Base-by-base conservation (phyloP, 2,113 vertebrate genomes). In the Syrrhaptes paradoxus region DNA sequence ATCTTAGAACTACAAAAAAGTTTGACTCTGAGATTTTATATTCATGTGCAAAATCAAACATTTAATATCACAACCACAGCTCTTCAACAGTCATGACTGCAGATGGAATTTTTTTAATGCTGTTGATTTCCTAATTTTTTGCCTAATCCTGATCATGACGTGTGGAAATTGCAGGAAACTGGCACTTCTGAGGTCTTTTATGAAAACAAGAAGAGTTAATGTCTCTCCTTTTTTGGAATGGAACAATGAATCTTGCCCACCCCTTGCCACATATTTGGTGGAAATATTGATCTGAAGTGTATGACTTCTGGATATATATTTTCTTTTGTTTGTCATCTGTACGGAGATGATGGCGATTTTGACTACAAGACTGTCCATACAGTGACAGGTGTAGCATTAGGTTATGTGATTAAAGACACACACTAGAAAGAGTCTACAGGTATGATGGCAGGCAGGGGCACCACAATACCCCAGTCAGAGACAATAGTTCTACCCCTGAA, bases 321-420 rank as follows among this genome's bases (percentile, higher is more conserved):
- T 81, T 76, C 19, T 70, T 66, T 17, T 80, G 3, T 34, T 70
- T 68, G 8, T 57, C 36, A 49, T 41, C 26, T 81, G 1, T 41
- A 22, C 22, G 11, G 59, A 70, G 29, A 26, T 26, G 24, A 49
- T 22, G 3, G 3, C 59, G 58, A 21, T 63, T 80, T 65, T 87
- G 26, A 55, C 16, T 59, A 16, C 9, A 24, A 2, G 0, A n/a
- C 8, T 18, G 4, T 68, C 38, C 6, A 13, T 14, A 24, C 3
- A n/a, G 16, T 49, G 29, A 32, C 29, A 73, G 4, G 4, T 22
- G 10, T 61, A 20, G 2, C 16, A 17, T 34, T 34, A 67, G 3
- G 7, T 51, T 57, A 9, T 4, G 1, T 52, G 13, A 70, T 41
- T 66, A 62, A 65, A 66, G 51, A 17, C n/a, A 43, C 7, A 28